Conservation (phyloP, 2,888 invertebrate species). For the Clunio marinus region DNA sequence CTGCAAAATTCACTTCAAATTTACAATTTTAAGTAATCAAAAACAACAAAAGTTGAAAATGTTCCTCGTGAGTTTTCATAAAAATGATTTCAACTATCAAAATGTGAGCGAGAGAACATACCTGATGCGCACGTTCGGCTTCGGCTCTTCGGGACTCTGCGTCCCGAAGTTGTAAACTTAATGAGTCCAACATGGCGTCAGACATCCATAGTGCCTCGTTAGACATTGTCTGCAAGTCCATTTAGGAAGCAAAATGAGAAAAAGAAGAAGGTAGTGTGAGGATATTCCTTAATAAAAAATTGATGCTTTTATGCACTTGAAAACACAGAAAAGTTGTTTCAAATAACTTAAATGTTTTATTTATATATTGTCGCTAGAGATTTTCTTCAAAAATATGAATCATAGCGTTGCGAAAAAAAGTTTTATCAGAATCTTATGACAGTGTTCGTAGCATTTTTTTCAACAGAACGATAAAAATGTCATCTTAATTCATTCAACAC, state of each 20-base stretch:
- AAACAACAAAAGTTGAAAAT: background rate
- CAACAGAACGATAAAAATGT: no score
- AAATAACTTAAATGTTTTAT: background rate
- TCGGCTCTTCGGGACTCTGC: constrained; percentile 73
- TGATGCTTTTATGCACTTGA: no score
- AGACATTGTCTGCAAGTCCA: constrained; percentile 44
- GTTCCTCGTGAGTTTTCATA: background rate
- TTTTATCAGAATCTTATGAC: no score
- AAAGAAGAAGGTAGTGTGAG: background rate
- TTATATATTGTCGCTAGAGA: background rate
- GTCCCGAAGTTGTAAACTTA: constrained; percentile 72
- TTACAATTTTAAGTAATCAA: background rate
- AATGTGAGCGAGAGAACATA: constrained; percentile 42
- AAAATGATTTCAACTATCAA: background rate
- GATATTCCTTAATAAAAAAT: no score
- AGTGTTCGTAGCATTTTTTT: no score
- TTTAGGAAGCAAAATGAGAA: background rate
- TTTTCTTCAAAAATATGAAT: no score
- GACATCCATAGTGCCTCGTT: constrained; percentile 46
- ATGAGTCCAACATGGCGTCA: constrained; percentile 55
- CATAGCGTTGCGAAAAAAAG: no score
- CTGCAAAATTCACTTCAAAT: background rate
- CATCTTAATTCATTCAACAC: no score
- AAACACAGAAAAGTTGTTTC: no score
- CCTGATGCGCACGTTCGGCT: constrained; percentile 68